Conservation (phyloP, 2,113 vertebrate species). For the Elephantulus edwardii region DNA sequence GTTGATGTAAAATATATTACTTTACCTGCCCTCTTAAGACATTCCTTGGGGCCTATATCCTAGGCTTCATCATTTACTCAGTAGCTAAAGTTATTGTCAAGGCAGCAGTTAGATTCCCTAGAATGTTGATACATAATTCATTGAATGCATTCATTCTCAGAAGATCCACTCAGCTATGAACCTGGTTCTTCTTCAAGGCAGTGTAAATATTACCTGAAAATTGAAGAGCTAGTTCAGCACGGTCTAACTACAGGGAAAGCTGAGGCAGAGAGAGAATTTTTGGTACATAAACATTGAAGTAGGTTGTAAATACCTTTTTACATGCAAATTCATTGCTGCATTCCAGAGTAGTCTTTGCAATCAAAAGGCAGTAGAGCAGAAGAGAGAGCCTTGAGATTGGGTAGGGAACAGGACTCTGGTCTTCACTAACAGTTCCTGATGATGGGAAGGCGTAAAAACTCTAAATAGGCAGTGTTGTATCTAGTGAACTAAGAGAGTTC, state of each 20-base stretch:
- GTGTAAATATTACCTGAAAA: constrained; percentile 52
- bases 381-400: not conserved
- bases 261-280: constrained; percentile 15
- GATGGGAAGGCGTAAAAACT: not conserved
- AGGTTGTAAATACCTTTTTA: not conserved
- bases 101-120: constrained; percentile 34
- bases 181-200: constrained; percentile 39
- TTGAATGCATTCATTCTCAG: constrained; percentile 59
- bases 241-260: not conserved
- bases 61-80: constrained; percentile 57
- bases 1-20: constrained; percentile 19
- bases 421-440: not conserved
- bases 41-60: constrained; percentile 49
- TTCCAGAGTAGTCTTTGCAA: not conserved
- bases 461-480: not conserved
- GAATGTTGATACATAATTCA: constrained; percentile 69
- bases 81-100: constrained; percentile 62
- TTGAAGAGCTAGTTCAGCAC: constrained; percentile 33
- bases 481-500: too few relatives aligned
- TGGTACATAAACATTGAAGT: constrained; percentile 8
- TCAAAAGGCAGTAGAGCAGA: not conserved
- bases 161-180: constrained; percentile 46
- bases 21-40: constrained; percentile 38
- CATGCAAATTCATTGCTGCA: not conserved
- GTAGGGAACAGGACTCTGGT: not conserved